Conservation (phyloP, 2,113 vertebrate species). For the Scomber colias region DNA sequence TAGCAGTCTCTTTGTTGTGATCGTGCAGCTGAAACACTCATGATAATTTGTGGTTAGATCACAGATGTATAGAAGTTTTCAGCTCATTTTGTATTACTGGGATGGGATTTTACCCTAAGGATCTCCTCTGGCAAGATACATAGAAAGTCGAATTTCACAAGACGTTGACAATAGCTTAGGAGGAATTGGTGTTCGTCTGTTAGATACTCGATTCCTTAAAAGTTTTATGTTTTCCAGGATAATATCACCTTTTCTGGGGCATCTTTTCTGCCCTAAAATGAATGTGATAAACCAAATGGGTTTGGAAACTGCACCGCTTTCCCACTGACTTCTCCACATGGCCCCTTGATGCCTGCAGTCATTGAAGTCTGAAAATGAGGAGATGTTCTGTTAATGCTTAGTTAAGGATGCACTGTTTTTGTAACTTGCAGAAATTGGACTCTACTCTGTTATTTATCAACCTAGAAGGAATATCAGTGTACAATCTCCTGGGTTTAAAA, state of each 20-base stretch:
- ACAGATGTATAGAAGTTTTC: not conserved
- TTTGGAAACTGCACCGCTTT: not conserved
- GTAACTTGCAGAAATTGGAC: not conserved
- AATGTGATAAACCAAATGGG: constrained; percentile 9
- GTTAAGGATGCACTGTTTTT: not conserved
- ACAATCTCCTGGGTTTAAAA: not conserved
- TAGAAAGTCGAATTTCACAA: constrained; percentile 66
- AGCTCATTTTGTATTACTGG: constrained; percentile 1
- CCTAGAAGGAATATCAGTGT: constrained; percentile 1
- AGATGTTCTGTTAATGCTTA: constrained; percentile 23
- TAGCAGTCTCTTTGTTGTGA: too few species aligned
- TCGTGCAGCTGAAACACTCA: not conserved
- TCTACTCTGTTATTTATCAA: constrained; percentile 27
- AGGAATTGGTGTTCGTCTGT: constrained; percentile 10
- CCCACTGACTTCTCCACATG: constrained; percentile 34
- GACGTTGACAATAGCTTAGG: constrained; percentile 14
- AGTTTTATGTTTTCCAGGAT: constrained; percentile 2
- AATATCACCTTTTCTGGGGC: constrained; percentile 15
- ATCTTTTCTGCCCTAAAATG: not conserved
- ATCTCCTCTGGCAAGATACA: constrained; percentile 48
- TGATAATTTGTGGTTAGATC: not conserved
- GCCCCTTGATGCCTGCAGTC: constrained; percentile 64
- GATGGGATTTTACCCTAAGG: constrained; percentile 42
- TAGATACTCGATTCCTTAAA: constrained; percentile 11
- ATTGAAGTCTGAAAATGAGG: constrained; percentile 13